A percentile compares a stretch with the other conserved stretches of the same genome.
Evolutionary conservation across 2,797 vertebrate species (phyloP).

Genomic region (Pagetopsis macropterus): DNA sequence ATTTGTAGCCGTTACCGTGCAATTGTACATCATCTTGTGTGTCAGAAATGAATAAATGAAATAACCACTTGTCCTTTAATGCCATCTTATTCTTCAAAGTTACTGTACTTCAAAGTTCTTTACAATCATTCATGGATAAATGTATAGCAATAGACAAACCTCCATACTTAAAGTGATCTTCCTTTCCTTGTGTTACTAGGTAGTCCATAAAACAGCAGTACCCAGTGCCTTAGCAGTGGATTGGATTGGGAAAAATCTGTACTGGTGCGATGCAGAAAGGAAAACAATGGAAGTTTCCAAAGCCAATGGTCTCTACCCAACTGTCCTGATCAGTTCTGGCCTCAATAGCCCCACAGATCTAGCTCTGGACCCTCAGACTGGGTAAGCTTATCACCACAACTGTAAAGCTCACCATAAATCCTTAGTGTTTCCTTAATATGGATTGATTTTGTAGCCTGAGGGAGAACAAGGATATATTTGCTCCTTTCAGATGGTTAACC

Average conservation of each 20-base stretch:
- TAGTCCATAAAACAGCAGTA: constrained; percentile 95
- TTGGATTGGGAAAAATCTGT: constrained; percentile 99
- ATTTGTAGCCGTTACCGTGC: background rate
- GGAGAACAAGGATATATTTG: background rate
- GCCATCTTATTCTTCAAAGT: background rate
- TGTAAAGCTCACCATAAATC: background rate
- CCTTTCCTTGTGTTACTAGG: constrained; percentile 71
- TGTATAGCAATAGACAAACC: background rate
- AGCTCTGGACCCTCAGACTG: constrained; percentile 90
- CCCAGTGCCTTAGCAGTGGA: constrained; percentile 96
- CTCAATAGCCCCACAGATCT: constrained; percentile 93
- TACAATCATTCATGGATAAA: background rate
- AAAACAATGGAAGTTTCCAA: constrained; percentile 97
- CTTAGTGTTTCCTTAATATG: background rate
- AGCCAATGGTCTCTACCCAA: constrained; percentile 95
- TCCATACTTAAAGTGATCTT: background rate
- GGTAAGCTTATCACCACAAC: constrained; percentile 79
- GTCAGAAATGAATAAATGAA: background rate
- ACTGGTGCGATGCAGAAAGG: constrained; percentile 96
- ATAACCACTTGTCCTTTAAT: background rate
- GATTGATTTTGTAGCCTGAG: constrained; percentile 20
- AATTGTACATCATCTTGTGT: background rate
- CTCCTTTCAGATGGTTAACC: constrained; percentile 2
- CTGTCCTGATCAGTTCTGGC: constrained; percentile 90
- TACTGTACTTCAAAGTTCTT: background rate